Base-by-base conservation (phyloP, 53 echinoderm and acorn worm genomes). In the Holothuria leucospilota region DNA sequence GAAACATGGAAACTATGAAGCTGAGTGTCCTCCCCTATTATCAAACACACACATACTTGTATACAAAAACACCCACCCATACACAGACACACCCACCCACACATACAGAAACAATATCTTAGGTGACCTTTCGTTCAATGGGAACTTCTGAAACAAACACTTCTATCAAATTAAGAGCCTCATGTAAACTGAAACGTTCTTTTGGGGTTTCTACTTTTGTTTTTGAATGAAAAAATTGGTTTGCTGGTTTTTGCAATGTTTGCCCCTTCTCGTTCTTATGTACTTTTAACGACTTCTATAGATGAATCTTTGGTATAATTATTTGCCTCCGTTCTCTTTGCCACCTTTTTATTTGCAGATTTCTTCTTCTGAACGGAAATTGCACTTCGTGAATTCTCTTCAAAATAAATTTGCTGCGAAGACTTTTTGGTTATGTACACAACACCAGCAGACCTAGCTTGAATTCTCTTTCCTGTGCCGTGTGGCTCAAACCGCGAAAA, bases 301-400 rank as follows among this genome's bases (percentile, higher is more conserved):
- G 72, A 39, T 71, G 39, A 23, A 73, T 12, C 74, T 40, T 39
- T 28, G n/a, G 74, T 29, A 20, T 39, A 42, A 27, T 41, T 73
- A 9, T 42, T 42, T 42, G 26, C 20, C 25, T 60, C 61, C 20
- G 59, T 23, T 51, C 14, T 15, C 27, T 81, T 81, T 52, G 27
- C 23, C 23, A 8, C 59, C 49, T 51, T 52, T 26, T 81, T 58
- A 11, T 29, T 59, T 62, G 61, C 26, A 51, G 27, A 21, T 81
- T 59, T 60, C 16, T 81, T 59, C 23, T 81, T 59, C 23, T 52
- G 42, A 20, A 61, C 56, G 34, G 66, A 39, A 42, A 83, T 67
- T 66, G 84, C 84, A 83, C 84, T 16, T 51, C 65, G 65, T 12
- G 66, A 67, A 67, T 83, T 83, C 13, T 83, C 84, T 41, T 62